Percentiles rank a stretch among this genome's conserved stretches.
Evolutionary conservation across 1,140 invertebrate genomes (phyloP).

Genomic region (Drosophila albomicans): DNA sequence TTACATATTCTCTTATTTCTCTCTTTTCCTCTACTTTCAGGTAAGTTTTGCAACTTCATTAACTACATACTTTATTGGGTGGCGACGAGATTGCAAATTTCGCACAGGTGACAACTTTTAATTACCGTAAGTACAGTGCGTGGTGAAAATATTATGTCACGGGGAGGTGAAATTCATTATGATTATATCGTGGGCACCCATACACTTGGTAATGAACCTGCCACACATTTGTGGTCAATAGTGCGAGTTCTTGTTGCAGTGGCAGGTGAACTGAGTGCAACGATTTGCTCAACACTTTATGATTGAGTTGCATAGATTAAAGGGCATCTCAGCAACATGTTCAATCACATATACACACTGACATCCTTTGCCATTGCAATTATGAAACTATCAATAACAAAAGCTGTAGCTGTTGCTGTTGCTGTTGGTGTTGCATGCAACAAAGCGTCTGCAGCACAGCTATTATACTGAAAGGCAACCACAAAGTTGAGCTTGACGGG

Average conservation of each 20-base stretch:
- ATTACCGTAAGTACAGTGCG: constrained; percentile 8
- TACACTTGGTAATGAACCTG: constrained; percentile 18
- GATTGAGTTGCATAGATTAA: constrained; percentile 12
- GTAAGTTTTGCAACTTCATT: constrained; percentile 25
- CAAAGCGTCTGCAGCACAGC: not conserved
- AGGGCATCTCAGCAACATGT: constrained; percentile 41
- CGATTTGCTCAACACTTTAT: constrained; percentile 4
- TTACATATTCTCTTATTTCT: not conserved
- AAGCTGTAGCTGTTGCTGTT: not conserved
- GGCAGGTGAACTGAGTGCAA: not conserved
- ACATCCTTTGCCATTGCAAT: constrained; percentile 34
- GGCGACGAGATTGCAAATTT: not conserved
- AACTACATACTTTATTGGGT: constrained; percentile 4
- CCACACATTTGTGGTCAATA: constrained; percentile 3
- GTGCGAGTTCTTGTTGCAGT: constrained; percentile 1
- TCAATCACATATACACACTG: constrained; percentile 63
- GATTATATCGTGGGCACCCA: constrained; percentile 5
- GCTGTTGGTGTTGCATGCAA: not conserved
- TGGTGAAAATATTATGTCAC: constrained; percentile 5
- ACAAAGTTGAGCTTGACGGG: not conserved
- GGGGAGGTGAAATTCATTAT: constrained; percentile 10
- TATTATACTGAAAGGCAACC: constrained; percentile 4
- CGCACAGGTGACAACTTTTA: constrained; percentile 22
- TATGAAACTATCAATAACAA: constrained; percentile 35
- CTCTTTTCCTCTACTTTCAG: constrained; percentile 30